Evolutionary conservation across 2,797 vertebrate genomes (phyloP).

Genomic region (Trichosurus vulpecula): DNA sequence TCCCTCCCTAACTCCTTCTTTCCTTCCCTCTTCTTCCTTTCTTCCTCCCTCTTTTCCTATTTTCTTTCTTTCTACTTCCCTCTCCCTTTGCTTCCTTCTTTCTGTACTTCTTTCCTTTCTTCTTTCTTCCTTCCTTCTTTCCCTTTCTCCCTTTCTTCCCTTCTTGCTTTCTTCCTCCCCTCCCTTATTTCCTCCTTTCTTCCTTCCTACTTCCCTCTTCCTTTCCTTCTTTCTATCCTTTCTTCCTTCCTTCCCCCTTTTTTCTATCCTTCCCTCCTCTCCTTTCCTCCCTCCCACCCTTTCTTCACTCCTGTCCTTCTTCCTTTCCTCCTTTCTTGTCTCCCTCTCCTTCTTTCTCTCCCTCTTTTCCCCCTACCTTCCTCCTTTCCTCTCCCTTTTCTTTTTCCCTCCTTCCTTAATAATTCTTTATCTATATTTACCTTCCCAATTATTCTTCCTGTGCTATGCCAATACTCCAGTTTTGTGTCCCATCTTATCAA

Average conservation of each 20-base stretch:
- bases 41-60: no score
- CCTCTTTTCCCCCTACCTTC: no score
- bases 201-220: no score
- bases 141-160: no score
- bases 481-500: background rate
- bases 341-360: background rate
- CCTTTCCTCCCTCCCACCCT: fast-evolving
- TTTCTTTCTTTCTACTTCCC: no score
- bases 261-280: no score
- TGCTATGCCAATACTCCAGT: background rate
- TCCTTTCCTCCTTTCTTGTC: background rate
- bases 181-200: no score
- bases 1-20: background rate
- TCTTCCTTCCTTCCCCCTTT: background rate
- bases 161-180: no score
- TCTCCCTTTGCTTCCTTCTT: no score
- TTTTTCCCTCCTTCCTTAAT: background rate
- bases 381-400: fast-evolving
- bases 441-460: background rate
- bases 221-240: no score
- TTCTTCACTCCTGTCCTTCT: background rate
- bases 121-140: background rate
- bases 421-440: background rate
- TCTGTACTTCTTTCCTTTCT: no score
- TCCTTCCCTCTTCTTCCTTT: no score